These are phyloP conservation scores for Maccullochella peelii DNA, from an alignment of 2,113 vertebrate species.

Conservation along the genomic window DNA sequence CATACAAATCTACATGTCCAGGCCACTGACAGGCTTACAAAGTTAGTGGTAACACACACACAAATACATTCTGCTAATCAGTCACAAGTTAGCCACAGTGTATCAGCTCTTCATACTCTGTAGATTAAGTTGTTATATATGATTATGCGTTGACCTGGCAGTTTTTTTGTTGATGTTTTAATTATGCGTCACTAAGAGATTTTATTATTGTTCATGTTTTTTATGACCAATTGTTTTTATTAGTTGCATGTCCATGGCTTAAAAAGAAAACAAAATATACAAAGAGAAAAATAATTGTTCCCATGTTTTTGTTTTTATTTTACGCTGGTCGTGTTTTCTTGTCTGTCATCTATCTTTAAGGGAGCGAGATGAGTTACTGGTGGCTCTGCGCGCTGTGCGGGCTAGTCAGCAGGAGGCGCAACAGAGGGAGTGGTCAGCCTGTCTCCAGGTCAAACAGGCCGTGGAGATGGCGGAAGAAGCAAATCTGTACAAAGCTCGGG, in stretches of 20 bases:
- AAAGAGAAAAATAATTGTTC: neutral
- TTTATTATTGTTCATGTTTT: neutral
- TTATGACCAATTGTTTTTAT: neutral
- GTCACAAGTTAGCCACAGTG: neutral
- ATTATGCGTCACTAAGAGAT: neutral
- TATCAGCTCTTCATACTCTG: neutral
- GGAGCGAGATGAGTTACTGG: conserved; percentile 92
- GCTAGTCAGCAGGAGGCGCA: conserved; percentile 85
- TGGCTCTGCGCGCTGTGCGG: conserved; percentile 84
- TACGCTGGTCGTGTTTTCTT: neutral
- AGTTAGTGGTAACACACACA: conserved; percentile 80
- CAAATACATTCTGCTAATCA: neutral
- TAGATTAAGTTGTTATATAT: neutral
- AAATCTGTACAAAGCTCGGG: conserved; percentile 90
- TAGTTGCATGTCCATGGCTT: neutral
- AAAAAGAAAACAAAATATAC: neutral
- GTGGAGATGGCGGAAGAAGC: conserved; percentile 93
- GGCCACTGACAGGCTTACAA: conserved; percentile 89
- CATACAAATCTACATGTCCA: conserved; percentile 88
- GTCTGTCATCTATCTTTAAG: conserved; percentile 71
- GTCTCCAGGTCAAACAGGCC: conserved; percentile 91
- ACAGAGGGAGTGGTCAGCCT: conserved; percentile 88
- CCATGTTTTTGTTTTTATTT: neutral
- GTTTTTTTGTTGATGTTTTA: neutral
- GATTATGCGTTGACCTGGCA: neutral